Evolutionary conservation across 2,113 vertebrate species (phyloP).

Genomic region (Montifringilla adamsi): DNA sequence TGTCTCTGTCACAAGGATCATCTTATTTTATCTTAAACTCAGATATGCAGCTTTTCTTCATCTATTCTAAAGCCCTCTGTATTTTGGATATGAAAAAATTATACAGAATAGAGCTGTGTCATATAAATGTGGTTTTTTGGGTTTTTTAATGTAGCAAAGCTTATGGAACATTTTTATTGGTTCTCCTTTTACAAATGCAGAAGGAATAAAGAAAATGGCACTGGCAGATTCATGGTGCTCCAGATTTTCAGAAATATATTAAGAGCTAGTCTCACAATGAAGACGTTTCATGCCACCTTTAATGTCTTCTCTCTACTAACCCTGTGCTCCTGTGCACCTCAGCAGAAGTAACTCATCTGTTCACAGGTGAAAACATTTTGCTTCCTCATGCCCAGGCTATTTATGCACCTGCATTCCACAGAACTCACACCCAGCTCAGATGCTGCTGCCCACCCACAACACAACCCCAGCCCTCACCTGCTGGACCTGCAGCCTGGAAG

Average conservation of each 20-base stretch:
- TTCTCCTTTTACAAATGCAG: neutral
- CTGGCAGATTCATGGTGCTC: neutral
- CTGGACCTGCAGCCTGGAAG: neutral
- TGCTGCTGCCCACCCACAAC: neutral
- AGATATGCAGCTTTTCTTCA: conserved; percentile 37
- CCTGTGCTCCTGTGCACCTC: neutral
- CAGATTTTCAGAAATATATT: neutral
- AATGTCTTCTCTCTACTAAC: neutral
- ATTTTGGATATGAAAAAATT: conserved; percentile 16
- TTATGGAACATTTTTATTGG: neutral
- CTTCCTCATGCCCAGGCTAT: conserved; percentile 56
- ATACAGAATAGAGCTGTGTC: conserved; percentile 9
- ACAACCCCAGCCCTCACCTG: neutral
- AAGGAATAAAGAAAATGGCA: neutral
- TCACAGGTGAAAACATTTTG: neutral
- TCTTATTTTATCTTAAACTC: conserved; percentile 59
- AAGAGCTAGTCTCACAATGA: neutral
- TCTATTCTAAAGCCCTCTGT: conserved; percentile 21
- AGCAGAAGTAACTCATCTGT: neutral
- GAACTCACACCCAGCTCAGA: conserved; percentile 15
- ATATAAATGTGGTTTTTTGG: neutral
- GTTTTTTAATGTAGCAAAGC: neutral
- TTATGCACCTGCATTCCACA: neutral
- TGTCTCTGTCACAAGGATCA: conserved; percentile 67
- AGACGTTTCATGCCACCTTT: neutral